A percentile compares a stretch with the other conserved stretches of the same genome.
Conservation (phyloP, 37 sponge, comb jelly and placozoan species). For the Spongia lamella region DNA sequence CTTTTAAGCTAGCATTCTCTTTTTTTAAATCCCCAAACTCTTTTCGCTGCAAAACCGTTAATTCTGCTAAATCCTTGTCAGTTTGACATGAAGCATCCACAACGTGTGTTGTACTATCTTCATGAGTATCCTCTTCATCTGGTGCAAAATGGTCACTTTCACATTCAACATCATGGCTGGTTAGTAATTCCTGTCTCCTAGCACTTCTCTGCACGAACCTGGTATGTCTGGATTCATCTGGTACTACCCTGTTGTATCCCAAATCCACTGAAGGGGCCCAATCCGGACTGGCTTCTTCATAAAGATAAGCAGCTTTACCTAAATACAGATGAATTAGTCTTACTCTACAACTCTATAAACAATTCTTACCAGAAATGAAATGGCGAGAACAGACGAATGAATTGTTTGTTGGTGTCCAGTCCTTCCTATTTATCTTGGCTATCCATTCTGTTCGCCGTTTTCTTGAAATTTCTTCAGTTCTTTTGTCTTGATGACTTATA, state of each 20-base stretch:
- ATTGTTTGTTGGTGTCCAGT: not conserved
- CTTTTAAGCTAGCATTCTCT: too few relatives aligned
- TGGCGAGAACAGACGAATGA: not conserved
- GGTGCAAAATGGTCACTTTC: too few relatives aligned
- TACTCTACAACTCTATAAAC: too few relatives aligned
- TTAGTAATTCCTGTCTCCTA: too few relatives aligned
- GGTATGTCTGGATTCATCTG: not conserved
- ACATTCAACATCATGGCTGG: not conserved
- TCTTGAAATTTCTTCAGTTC: not conserved
- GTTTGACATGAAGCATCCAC: too few relatives aligned
- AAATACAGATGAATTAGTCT: too few relatives aligned
- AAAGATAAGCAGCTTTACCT: not conserved
- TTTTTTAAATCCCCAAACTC: too few relatives aligned
- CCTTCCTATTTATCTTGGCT: not conserved
- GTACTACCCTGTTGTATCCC: not conserved
- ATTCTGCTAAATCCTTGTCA: too few relatives aligned
- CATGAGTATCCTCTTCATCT: too few relatives aligned
- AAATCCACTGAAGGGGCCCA: not conserved
- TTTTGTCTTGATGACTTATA: not conserved
- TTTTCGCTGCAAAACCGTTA: too few relatives aligned
- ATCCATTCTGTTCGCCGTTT: not conserved
- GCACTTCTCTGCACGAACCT: not conserved
- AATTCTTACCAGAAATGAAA: slow-evolving; percentile 11
- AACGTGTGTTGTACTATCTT: too few relatives aligned
- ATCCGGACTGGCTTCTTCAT: not conserved